Evolutionary conservation across 2,797 vertebrate genomes (phyloP), one percentile per base, ranked within the genome.

Genomic region (Siniperca scherzeri): DNA sequence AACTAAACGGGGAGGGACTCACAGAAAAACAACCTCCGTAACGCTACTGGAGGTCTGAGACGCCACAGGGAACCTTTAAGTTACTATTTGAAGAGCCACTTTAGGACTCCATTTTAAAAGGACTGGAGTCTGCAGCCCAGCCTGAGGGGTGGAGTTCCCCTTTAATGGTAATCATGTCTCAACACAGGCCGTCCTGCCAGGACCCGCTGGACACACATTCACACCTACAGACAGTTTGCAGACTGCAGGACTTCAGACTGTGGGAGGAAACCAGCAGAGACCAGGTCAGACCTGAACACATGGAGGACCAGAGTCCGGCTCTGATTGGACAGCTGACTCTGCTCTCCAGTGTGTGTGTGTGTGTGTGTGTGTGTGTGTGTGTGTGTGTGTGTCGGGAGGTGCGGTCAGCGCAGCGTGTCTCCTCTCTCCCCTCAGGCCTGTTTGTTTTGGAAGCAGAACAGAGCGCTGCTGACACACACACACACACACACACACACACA

Each of bases 401-500:
- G 82, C 27, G 81, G 86, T 90, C 86, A 88, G 82, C 70, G 65
- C 82, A 83, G 87, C 84, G 44, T 91, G 83, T 91, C 86, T 91
- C 88, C 91, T 86, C 88, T 83, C 82, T 62, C 70, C 84, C 87
- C 80, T 78, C 79, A 70, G 80, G 89, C 72, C n/a, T 90, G 87
- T 90, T 89, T 89, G 83, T 88, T 80, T 84, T 89, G 91, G 84
- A 80, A 56, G n/a, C 55, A 87, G 67, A 87, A 86, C 80, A 85
- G 60, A 80, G 62, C 71, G 22, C 21, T 12, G 8, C 73, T 22
- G 5, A 64, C 50, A 40, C 22, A 78, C 66, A 77, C 81, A 69
- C 84, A 44, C 50, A 70, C 59, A 55, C n/a, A 68, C 3, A 59
- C 1, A 57, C 60, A 53, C 38, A 52, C 36, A 56, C 53, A 66